Base-by-base conservation (phyloP, 2,888 invertebrate genomes). In the Liopterus haemorrhoidalis region DNA sequence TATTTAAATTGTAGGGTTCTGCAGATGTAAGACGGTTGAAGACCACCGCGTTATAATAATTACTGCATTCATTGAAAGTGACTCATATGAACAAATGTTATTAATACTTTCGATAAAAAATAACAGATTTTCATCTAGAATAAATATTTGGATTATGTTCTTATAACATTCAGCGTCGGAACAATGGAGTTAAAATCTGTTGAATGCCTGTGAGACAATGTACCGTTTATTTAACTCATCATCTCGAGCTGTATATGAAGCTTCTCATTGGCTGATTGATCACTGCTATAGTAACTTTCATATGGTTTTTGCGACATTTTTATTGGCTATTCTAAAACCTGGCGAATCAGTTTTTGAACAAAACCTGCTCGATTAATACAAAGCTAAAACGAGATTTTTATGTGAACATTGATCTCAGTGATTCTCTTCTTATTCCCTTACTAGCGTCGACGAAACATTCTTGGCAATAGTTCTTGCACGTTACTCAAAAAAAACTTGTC, bases 321-420 rank as follows among this genome's bases (percentile, higher is more conserved):
- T 57, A 55, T 59, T 57, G 56, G 48, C 48, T 48, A 54, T 50
- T 53, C n/a, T n/a, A n/a, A n/a, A n/a, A n/a, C n/a, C 51, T 46
- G 50, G 47, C 49, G 52, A 51, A 57, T 57, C 58, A 56, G 54
- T 58, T 55, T 56, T 54, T 52, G 48, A 56, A 49, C 50, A 51
- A 46, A 45, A 45, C 45, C 49, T 49, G 50, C 53, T 51, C 56
- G 57, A 56, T 59, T 57, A 57, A 57, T 58, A 54, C 52, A 50
- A 53, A 37, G 20, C 50, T 50, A 51, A 54, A 54, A 56, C 54
- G 57, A 57, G 57, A 57, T 57, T 59, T 59, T 59, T 59, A 59
- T 59, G 59, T 58, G 58, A 56, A 58, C 58, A 57, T 59, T 58
- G 58, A 45, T 39, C 55, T 58, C 55, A 56, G 49, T 54, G 49